A percentile compares a stretch with the other conserved stretches of the same genome.
These are phyloP conservation scores for Bungarus multicinctus DNA, from an alignment of 2,113 vertebrate species.

Conservation along the genomic window DNA sequence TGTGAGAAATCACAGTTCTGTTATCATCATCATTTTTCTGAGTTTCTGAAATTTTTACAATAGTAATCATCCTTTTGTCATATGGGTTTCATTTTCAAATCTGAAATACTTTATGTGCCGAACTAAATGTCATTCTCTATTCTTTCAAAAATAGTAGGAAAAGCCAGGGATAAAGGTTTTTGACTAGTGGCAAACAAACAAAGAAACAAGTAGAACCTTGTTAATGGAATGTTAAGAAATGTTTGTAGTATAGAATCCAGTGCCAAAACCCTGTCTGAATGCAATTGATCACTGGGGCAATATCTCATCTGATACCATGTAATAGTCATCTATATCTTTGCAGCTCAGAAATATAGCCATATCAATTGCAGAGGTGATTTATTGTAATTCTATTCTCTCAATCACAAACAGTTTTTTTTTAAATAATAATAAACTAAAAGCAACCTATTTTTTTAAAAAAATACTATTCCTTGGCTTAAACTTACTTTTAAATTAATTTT, in stretches of 20 bases:
- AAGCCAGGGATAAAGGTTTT: neutral
- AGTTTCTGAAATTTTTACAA: neutral
- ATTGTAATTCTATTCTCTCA: neutral
- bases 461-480: neutral
- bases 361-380: neutral
- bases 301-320: neutral
- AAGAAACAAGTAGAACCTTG: neutral
- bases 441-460: neutral
- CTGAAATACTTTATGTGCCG: fast-evolving
- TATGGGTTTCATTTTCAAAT: neutral
- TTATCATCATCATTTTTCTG: neutral
- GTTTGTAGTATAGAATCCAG: neutral
- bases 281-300: neutral
- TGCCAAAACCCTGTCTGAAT: neutral
- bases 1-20: slow-evolving; percentile 6
- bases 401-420: neutral
- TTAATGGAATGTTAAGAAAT: neutral
- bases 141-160: slow-evolving; percentile 17
- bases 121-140: neutral
- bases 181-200: neutral
- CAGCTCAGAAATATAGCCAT: neutral
- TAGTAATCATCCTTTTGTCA: neutral
- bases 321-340: neutral
- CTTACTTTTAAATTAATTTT: neutral
- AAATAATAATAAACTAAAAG: neutral